Percentiles rank a stretch among this genome's conserved stretches.
Evolutionary conservation across 2,113 vertebrate species (phyloP).

Genomic region (Dasypus novemcinctus): DNA sequence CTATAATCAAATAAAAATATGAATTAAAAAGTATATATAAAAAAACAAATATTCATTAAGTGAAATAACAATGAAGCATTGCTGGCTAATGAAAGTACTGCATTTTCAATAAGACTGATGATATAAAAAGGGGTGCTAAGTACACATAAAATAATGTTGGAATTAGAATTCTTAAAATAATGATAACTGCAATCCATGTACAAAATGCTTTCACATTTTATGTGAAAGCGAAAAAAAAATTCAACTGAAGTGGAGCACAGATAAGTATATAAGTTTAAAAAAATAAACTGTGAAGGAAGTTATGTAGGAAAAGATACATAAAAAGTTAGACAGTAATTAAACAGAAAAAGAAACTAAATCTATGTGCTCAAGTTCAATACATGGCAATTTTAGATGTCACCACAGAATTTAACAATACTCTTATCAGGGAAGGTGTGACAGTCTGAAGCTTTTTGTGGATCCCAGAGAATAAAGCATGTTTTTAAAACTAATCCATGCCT

Average conservation of each 20-base stretch:
- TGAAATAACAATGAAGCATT: neutral
- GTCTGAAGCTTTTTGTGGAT: no score
- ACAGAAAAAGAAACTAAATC: neutral
- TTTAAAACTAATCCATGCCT: no score
- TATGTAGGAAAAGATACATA: no score
- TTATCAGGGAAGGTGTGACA: no score
- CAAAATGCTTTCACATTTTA: no score
- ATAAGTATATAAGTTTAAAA: neutral
- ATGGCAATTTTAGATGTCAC: neutral
- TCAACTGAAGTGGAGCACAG: neutral
- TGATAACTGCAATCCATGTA: neutral
- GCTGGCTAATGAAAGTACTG: neutral
- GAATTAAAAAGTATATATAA: no score
- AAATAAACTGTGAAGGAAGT: neutral
- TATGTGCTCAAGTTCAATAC: neutral
- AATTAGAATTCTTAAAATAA: neutral
- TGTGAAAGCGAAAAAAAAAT: neutral
- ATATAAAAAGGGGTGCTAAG: neutral
- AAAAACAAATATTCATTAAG: neutral
- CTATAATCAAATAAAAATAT: neutral
- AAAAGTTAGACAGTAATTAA: neutral
- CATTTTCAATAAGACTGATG: neutral
- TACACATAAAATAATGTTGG: neutral
- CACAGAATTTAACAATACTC: neutral
- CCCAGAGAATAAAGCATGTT: no score